Evolutionary conservation across 2,888 invertebrate species (phyloP), one percentile per base, ranked within the genome.

Genomic region (Troides oblongomaculatus): DNA sequence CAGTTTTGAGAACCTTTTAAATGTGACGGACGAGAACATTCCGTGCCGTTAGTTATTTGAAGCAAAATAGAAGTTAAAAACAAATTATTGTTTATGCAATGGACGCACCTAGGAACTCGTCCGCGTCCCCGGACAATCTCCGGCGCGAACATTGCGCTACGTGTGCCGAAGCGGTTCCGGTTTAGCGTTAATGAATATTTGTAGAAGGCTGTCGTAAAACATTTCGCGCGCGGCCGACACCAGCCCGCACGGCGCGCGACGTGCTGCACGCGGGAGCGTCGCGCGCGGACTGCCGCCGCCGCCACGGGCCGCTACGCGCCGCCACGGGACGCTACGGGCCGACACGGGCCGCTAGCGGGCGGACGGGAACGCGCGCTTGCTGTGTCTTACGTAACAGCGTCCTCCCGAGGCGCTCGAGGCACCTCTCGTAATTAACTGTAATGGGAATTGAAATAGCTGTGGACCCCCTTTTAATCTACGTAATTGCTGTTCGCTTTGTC

Each of bases 401-500:
- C 50, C 36, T 36, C 53, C 59, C 59, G 46, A 63, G 63, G 21
- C 63, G 46, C 50, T 59, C 18, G 67, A 43, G 66, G 60, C 61
- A 66, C 66, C 60, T 66, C 61, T 66, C 60, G 60, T 66, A 23
- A 53, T 68, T 62, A 43, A 57, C 30, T 68, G 25, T 62, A 67
- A 62, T 67, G 67, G 61, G 39, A 66, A 61, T 53, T 66, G 61
- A 53, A 66, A 53, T 60, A 62, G 46, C 62, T 43, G 39, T 62
- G 67, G 56, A 62, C 56, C 58, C 36, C 18, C 25, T 67, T 62
- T 58, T 46, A 62, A 57, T 62, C 46, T 63, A 68, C 58, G 50
- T 64, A 50, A 63, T 59, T 61, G 61, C 60, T 53, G 18, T 21
- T n/a, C 61, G 60, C 23, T 50, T 66, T 61, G 60, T 66, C 50